A percentile compares a stretch with the other conserved stretches of the same genome.
These are phyloP conservation scores for Galago senegalensis DNA, from an alignment of 2,797 vertebrate species.

Conservation along the genomic window DNA sequence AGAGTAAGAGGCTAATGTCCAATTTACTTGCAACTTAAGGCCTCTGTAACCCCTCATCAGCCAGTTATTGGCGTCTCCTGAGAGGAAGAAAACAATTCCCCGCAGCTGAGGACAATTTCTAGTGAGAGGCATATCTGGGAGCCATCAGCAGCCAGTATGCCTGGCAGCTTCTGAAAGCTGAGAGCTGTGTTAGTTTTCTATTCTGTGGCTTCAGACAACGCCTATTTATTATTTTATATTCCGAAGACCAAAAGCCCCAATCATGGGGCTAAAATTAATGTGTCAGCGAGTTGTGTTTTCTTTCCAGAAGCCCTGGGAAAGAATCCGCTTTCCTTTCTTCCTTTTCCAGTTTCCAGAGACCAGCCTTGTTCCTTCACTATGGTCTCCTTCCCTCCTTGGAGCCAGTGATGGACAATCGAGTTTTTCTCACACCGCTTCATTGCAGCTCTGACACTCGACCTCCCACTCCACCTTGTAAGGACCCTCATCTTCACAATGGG, in stretches of 20 bases:
- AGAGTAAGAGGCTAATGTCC: not conserved
- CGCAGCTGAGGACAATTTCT: not conserved
- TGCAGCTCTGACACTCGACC: not conserved
- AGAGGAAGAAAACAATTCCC: not conserved
- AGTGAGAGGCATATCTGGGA: not conserved
- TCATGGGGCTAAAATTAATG: not conserved
- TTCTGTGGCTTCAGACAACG: not conserved
- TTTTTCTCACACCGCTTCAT: not conserved
- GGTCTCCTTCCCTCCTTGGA: not conserved
- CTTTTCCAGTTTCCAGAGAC: not conserved
- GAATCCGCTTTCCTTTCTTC: not conserved
- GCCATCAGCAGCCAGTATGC: not conserved
- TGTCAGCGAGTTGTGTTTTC: not conserved
- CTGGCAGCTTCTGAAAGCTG: not conserved
- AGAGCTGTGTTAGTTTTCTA: not conserved
- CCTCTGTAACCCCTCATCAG: not conserved
- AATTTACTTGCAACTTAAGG: not conserved
- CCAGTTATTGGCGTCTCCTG: not conserved
- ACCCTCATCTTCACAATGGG: not conserved
- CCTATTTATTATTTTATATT: not conserved
- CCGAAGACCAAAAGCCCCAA: not conserved
- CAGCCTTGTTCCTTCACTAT: not conserved
- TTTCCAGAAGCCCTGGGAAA: not conserved
- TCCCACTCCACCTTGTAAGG: not conserved
- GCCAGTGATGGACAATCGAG: not conserved